These are phyloP conservation scores for Exocentrus adspersus DNA, from an alignment of 2,888 invertebrate species.

Conservation along the genomic window DNA sequence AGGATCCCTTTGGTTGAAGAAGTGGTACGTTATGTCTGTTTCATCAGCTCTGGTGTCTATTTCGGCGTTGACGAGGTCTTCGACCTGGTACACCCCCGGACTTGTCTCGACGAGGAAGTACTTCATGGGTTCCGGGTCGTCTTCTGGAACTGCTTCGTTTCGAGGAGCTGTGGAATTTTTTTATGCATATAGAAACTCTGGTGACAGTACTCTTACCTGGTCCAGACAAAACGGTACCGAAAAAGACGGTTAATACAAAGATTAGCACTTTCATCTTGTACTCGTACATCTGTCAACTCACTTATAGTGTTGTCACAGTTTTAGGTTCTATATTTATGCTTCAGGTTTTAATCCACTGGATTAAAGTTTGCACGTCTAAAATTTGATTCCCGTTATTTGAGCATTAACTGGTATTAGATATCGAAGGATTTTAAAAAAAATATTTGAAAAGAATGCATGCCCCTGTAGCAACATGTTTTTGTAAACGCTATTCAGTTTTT, in stretches of 20 bases:
- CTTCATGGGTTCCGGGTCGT: neutral
- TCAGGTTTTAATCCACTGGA: too few species aligned
- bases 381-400: too few species aligned
- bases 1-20: constrained; percentile 45
- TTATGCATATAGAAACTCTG: neutral
- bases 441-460: too few species aligned
- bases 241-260: neutral
- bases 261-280: constrained; percentile 4
- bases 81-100: neutral
- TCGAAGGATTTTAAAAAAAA: too few species aligned
- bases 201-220: too few species aligned
- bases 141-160: neutral
- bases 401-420: too few species aligned
- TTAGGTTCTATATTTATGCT: too few species aligned
- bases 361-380: too few species aligned
- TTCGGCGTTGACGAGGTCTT: constrained; percentile 3
- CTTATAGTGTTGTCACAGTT: too few species aligned
- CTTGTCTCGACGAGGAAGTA: constrained; percentile 11
- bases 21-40: constrained; percentile 46
- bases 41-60: constrained; percentile 23
- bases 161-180: neutral
- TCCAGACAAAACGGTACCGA: constrained; percentile 1
- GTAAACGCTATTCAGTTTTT: too few species aligned
- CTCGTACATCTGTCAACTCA: neutral
- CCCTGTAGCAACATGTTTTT: too few species aligned